phyloP scores from a whole-genome alignment of 1,140 invertebrate species.

The Portunus trituberculatus region DNA sequence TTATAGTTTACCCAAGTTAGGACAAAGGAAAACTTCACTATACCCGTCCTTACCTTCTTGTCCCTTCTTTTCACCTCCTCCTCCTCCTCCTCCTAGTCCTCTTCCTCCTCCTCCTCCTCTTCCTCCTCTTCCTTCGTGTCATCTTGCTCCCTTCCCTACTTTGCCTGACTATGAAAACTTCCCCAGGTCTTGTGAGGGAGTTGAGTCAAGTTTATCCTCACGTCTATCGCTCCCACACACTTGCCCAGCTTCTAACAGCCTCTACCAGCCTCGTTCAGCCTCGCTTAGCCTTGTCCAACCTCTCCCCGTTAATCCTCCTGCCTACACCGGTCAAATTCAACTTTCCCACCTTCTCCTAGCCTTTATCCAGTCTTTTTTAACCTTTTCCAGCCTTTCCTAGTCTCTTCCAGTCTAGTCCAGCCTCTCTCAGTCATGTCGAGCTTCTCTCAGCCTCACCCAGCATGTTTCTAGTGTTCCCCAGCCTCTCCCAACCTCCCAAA shows the following conservation, averaged over 20 bases:
- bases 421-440: no score
- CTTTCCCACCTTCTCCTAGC: no score
- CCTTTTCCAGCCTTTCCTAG: no score
- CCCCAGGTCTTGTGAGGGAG: background rate
- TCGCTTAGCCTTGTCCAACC: background rate
- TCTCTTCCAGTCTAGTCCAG: no score
- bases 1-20: conserved; percentile 47
- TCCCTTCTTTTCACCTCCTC: background rate
- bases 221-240: background rate
- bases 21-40: conserved; percentile 4
- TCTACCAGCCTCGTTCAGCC: no score
- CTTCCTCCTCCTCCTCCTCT: background rate
- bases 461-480: no score
- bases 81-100: background rate
- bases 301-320: background rate
- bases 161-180: background rate
- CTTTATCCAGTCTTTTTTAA: no score
- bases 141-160: background rate
- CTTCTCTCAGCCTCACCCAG: no score
- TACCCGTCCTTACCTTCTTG: background rate
- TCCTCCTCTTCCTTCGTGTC: no score
- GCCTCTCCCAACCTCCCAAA: no score
- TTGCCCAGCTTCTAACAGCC: background rate
- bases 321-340: no score
- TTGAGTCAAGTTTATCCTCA: background rate